These are phyloP conservation scores for Andrena camellia DNA, from an alignment of 2,888 invertebrate species.

Conservation along the genomic window DNA sequence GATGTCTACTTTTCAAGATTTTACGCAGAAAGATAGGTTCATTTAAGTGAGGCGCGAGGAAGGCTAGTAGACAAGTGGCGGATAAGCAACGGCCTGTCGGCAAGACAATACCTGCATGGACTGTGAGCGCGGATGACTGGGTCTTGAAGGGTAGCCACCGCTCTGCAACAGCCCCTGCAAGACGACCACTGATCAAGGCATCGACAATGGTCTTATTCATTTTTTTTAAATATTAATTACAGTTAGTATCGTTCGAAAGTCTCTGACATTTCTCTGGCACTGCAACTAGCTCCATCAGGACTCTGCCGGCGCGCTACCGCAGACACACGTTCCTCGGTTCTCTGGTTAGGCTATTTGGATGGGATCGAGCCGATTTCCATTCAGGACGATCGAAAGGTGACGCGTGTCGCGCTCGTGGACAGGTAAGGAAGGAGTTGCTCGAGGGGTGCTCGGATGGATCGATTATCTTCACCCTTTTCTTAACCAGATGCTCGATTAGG, in stretches of 20 bases:
- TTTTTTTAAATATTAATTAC: background rate
- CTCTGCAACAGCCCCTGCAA: conserved; percentile 83
- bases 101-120: conserved; percentile 80
- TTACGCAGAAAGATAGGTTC: background rate
- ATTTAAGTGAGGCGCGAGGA: background rate
- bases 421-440: conserved; percentile 62
- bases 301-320: too few relatives aligned
- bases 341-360: background rate
- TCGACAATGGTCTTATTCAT: conserved; percentile 15
- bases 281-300: too few relatives aligned
- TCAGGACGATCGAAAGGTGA: conserved; percentile 31
- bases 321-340: too few relatives aligned
- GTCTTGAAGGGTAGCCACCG: conserved; percentile 81
- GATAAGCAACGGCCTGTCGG: conserved; percentile 7
- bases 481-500: conserved; percentile 71
- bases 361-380: conserved; percentile 10
- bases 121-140: conserved; percentile 81
- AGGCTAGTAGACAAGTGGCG: background rate
- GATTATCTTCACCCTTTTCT: conserved; percentile 79
- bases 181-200: conserved; percentile 67
- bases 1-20: background rate
- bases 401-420: conserved; percentile 67
- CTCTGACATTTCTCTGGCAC: background rate
- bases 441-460: conserved; percentile 69
- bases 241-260: background rate